Base-by-base conservation (phyloP, 2,113 vertebrate species). In the Muscicapa adusta region DNA sequence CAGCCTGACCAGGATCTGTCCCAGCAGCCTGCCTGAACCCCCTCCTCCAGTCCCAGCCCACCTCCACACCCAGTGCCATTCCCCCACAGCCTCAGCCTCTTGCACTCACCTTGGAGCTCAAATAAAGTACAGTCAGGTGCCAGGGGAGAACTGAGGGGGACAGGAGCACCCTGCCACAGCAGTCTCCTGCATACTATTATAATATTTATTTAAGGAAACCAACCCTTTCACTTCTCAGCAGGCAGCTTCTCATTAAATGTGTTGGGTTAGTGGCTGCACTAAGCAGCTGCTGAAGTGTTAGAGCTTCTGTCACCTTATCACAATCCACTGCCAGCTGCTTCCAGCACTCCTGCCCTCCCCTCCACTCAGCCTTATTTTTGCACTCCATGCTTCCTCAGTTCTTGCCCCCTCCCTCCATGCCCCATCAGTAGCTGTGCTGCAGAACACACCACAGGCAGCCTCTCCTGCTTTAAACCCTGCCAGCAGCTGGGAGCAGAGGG, bases 221-320 rank as follows among this genome's bases (percentile, higher is more conserved):
- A 86, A 14, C 17, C 40, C 70, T 70, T 53, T 34, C n/a, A 10
- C 34, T 63, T 71, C 67, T 45, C 85, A 93, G 85, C 80, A 73
- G 82, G 56, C 84, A 92, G 76, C 77, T 22, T 87, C 92, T 94
- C 76, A 96, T 95, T 95, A 96, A 81, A 90, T 9, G 34, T 81
- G 77, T 75, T 51, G 71, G 88, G 68, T 77, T 90, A 22, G 31
- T 1, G 12, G 40, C 50, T 51, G 60, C 72, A 63, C 54, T 13
- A 12, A 61, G 50, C 90, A 91, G 91, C 86, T 95, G 81, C 82
- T 79, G 56, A 66, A 82, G 66, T 31, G 40, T 86, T 73, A 40
- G 43, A 73, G 53, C 68, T 89, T 33, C 90, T 77, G 42, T 53
- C 89, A 94, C 89, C 81, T 95, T 57, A 68, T 65, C 79, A 67